Percentiles rank a stretch among this genome's conserved stretches.
These are phyloP conservation scores for Watersipora subatra DNA, from an alignment of 1,140 invertebrate genomes.

Conservation along the genomic window DNA sequence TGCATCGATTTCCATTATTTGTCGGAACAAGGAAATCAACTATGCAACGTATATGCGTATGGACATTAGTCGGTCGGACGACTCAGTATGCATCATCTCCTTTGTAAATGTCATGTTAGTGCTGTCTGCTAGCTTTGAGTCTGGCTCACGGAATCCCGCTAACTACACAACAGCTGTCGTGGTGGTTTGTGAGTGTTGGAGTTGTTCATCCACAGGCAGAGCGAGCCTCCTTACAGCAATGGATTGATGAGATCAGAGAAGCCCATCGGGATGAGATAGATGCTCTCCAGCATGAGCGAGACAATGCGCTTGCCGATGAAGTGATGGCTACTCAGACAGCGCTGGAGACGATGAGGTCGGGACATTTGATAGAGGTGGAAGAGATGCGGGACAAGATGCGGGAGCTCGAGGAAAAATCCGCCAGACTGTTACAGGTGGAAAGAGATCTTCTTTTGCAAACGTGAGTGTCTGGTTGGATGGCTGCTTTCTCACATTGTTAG, in stretches of 20 bases:
- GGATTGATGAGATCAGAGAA: slow-evolving; percentile 2
- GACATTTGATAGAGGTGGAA: background rate
- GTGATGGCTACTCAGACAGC: background rate
- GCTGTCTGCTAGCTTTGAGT: too few species aligned
- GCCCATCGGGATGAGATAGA: background rate
- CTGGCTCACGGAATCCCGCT: too few species aligned
- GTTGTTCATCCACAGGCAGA: background rate
- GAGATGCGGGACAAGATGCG: background rate
- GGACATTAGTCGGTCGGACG: too few species aligned
- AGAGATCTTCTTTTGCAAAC: background rate
- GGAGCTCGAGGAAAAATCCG: background rate
- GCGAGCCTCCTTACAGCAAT: background rate
- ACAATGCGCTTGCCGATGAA: background rate
- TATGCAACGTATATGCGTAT: too few species aligned
- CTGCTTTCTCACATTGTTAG: too few species aligned
- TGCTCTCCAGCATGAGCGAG: slow-evolving; percentile 1
- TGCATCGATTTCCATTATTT: too few species aligned
- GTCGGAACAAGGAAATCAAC: too few species aligned
- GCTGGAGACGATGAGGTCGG: background rate
- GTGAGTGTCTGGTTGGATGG: too few species aligned
- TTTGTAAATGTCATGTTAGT: too few species aligned
- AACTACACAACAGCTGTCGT: too few species aligned
- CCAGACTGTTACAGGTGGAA: background rate
- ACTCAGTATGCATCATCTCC: too few species aligned
- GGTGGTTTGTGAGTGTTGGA: too few species aligned